A percentile compares a stretch with the other conserved stretches of the same genome.
Evolutionary conservation across 2,113 vertebrate species (phyloP).

Genomic region (Ochotona princeps): DNA sequence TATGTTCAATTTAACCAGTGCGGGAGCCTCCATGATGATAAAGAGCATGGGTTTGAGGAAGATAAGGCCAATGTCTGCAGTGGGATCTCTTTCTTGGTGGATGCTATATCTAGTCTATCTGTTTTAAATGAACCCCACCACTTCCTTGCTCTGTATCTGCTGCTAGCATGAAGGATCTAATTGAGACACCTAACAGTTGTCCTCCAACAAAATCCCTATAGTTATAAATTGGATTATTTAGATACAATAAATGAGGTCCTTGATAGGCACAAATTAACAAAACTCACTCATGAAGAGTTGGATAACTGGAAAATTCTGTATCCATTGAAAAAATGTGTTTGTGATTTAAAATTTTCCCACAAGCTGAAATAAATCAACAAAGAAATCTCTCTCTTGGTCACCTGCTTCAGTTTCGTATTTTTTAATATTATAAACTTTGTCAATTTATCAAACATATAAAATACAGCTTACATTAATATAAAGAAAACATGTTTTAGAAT

Average conservation of each 20-base stretch:
- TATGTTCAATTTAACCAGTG: too few relatives aligned
- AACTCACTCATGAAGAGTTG: neutral
- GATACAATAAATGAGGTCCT: neutral
- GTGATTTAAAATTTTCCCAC: neutral
- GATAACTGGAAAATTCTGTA: neutral
- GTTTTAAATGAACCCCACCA: too few relatives aligned
- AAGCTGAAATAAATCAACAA: neutral
- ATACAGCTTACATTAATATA: neutral
- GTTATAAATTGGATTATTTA: neutral
- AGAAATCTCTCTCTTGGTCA: neutral
- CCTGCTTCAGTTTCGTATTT: neutral
- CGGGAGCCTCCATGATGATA: too few relatives aligned
- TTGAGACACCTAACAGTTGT: too few relatives aligned
- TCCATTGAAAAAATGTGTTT: neutral
- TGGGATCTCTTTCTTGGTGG: too few relatives aligned
- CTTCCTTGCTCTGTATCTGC: too few relatives aligned
- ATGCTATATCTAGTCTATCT: too few relatives aligned
- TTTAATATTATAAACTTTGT: neutral
- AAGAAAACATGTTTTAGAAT: neutral
- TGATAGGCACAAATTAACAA: neutral
- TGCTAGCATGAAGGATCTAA: too few relatives aligned
- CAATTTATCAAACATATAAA: neutral
- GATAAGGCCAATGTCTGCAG: too few relatives aligned
- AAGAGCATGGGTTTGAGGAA: too few relatives aligned
- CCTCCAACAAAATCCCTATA: neutral